Percentiles rank a stretch among this genome's conserved stretches.
Evolutionary conservation across 2,888 invertebrate genomes (phyloP).

Genomic region (Anthrax anthrax): DNA sequence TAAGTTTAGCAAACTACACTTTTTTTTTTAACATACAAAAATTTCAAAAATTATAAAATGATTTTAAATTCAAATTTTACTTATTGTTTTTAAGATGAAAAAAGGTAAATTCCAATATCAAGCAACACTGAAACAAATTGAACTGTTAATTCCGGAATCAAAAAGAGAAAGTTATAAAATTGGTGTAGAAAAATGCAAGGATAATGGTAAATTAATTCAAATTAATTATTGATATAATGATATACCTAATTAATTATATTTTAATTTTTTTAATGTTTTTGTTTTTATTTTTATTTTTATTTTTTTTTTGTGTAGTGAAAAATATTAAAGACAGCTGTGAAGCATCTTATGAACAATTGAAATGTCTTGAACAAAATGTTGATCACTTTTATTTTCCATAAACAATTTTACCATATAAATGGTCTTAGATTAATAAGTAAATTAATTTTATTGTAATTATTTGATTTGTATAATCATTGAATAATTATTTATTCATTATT

Average conservation of each 20-base stretch:
- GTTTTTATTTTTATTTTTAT: background rate
- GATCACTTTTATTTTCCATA: background rate
- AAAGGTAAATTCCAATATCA: constrained; percentile 13
- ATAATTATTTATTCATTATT: too few species aligned
- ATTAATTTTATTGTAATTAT: too few species aligned
- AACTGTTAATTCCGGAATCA: constrained; percentile 8
- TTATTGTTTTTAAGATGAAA: constrained; percentile 11
- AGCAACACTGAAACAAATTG: constrained; percentile 11
- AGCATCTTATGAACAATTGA: constrained; percentile 21
- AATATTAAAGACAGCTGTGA: constrained; percentile 32
- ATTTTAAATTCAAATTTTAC: too few species aligned
- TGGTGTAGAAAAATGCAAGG: constrained; percentile 5
- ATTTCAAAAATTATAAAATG: too few species aligned
- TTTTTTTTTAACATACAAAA: too few species aligned
- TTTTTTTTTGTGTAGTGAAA: constrained; percentile 11
- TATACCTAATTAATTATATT: background rate
- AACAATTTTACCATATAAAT: too few species aligned
- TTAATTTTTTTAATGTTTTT: background rate
- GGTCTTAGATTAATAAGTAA: too few species aligned
- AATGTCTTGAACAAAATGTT: constrained; percentile 14
- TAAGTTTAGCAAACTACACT: too few species aligned
- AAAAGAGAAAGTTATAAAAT: constrained; percentile 4
- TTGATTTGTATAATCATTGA: too few species aligned
- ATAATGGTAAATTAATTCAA: constrained; percentile 1
- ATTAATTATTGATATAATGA: background rate